These are phyloP conservation scores for Epizoanthus stellaris DNA, from an alignment of 92 coral and sea anemone species.

Conservation along the genomic window DNA sequence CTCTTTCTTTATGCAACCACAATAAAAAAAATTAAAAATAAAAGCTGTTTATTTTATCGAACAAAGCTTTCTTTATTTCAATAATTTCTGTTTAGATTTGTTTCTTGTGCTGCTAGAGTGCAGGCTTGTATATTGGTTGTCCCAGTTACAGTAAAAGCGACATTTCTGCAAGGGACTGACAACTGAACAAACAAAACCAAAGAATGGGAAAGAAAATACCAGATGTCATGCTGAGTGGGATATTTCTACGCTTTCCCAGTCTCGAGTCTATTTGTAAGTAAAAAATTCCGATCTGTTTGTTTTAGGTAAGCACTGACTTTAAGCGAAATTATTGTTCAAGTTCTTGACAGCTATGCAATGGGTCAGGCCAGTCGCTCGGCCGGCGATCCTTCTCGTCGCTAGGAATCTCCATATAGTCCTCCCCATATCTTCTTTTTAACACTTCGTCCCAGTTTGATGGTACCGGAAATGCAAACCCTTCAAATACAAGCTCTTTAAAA, in stretches of 20 bases:
- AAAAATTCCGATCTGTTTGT: too few relatives aligned
- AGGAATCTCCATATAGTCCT: conserved; percentile 59
- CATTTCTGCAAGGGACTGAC: background rate
- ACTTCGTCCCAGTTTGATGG: conserved; percentile 62
- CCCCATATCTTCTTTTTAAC: conserved; percentile 38
- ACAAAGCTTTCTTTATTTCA: background rate
- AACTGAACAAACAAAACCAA: background rate
- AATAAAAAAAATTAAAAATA: background rate
- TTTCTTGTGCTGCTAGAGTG: background rate
- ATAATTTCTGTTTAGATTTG: background rate
- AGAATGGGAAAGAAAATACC: too few relatives aligned
- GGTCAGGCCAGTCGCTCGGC: conserved; percentile 53
- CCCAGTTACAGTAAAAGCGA: background rate
- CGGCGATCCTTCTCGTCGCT: conserved; percentile 37
- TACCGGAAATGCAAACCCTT: conserved; percentile 67
- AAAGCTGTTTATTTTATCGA: background rate
- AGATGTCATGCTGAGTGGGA: too few relatives aligned
- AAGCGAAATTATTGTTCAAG: background rate
- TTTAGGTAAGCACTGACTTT: too few relatives aligned
- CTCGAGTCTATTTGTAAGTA: too few relatives aligned
- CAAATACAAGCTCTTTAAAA: conserved; percentile 58
- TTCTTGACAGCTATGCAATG: conserved; percentile 64
- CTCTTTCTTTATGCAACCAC: background rate
- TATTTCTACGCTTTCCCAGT: too few relatives aligned
- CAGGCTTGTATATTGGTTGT: background rate